These are phyloP conservation scores for Loriculus beryllinus DNA, from an alignment of 2,797 vertebrate genomes.

Conservation along the genomic window DNA sequence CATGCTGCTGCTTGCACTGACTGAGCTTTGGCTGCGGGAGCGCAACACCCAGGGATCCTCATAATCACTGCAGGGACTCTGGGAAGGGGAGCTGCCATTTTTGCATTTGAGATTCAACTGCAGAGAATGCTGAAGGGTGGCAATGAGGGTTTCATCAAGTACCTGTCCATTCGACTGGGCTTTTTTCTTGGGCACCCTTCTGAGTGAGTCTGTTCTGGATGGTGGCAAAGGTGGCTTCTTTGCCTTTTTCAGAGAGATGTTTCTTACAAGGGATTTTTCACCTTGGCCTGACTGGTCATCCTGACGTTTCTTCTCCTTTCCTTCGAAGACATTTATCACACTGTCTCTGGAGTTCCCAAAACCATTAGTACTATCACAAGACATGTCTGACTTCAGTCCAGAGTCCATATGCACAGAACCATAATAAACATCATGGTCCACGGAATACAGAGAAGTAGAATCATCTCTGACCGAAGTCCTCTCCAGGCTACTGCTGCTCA, in stretches of 20 bases:
- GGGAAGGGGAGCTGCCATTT: constrained; percentile 84
- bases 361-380: constrained; percentile 72
- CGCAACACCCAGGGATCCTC: constrained; percentile 93
- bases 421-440: constrained; percentile 88
- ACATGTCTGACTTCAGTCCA: constrained; percentile 76
- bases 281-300: constrained; percentile 78
- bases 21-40: constrained; percentile 90
- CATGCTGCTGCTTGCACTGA: constrained; percentile 87
- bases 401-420: constrained; percentile 83
- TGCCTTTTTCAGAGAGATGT: constrained; percentile 91
- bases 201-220: constrained; percentile 91
- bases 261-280: constrained; percentile 85
- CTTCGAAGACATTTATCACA: constrained; percentile 84
- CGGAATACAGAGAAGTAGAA: constrained; percentile 85
- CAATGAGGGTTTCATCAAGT: constrained; percentile 90
- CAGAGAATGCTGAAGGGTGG: constrained; percentile 91
- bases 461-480: constrained; percentile 78
- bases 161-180: constrained; percentile 77
- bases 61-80: constrained; percentile 93
- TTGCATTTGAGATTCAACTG: constrained; percentile 86
- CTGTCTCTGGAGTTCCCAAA: constrained; percentile 83
- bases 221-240: constrained; percentile 94
- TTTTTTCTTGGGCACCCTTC: constrained; percentile 82
- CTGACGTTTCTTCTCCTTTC: constrained; percentile 72
- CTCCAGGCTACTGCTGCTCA: constrained; percentile 87